Conservation (phyloP, 1,140 invertebrate genomes). For the Sinella curviseta region DNA sequence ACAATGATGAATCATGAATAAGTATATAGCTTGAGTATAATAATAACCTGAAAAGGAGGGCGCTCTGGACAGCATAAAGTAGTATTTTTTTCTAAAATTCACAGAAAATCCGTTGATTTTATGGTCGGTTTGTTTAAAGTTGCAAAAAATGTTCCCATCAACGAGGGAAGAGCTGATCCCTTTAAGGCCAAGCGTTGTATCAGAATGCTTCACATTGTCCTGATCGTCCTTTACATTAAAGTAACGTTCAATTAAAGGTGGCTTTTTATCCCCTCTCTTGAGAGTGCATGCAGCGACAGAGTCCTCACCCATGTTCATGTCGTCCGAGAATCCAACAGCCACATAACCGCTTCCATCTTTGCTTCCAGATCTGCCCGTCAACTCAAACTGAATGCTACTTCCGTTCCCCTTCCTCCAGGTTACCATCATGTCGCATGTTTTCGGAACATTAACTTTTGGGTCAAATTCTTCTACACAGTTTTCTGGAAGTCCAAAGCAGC, state of each 20-base stretch:
- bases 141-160: constrained; percentile 74
- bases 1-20: background rate
- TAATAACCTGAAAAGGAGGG: background rate
- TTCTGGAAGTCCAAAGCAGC: constrained; percentile 74
- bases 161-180: constrained; percentile 50
- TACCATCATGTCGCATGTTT: constrained; percentile 70
- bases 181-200: background rate
- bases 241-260: constrained; percentile 68
- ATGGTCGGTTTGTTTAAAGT: constrained; percentile 63
- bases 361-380: constrained; percentile 33
- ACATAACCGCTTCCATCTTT: too few species aligned
- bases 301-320: constrained; percentile 80
- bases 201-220: background rate
- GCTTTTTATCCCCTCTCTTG: constrained; percentile 59
- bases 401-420: constrained; percentile 65
- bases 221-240: constrained; percentile 60
- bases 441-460: constrained; percentile 38
- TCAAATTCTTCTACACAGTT: constrained; percentile 61
- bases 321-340: constrained; percentile 73
- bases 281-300: constrained; percentile 82
- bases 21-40: background rate
- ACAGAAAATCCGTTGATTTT: constrained; percentile 67
- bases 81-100: constrained; percentile 72
- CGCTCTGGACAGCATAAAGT: constrained; percentile 68
- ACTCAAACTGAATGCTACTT: constrained; percentile 70